Percentiles rank a stretch among this genome's conserved stretches.
Evolutionary conservation across 2,797 vertebrate genomes (phyloP).

Genomic region (Aselliscus stoliczkanus): DNA sequence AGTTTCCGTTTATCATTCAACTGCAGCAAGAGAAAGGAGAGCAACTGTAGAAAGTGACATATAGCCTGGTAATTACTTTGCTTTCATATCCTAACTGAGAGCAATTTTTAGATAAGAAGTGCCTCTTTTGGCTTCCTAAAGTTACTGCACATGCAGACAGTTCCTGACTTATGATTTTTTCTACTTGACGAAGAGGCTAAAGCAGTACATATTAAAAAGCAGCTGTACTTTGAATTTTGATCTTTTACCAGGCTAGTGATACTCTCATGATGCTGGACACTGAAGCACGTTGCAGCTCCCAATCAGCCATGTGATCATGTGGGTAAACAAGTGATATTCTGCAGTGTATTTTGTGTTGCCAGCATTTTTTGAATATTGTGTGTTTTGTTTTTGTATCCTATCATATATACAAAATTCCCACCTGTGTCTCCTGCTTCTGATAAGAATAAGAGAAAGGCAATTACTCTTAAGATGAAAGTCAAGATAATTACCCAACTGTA

Average conservation of each 20-base stretch:
- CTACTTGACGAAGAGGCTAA: background rate
- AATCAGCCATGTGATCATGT: too few species aligned
- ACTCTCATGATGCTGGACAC: background rate
- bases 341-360: background rate
- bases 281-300: too few species aligned
- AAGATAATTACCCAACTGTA: background rate
- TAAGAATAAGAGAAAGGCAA: background rate
- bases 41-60: constrained; percentile 55
- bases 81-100: constrained; percentile 71
- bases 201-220: background rate
- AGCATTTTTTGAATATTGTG: background rate
- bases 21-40: constrained; percentile 71
- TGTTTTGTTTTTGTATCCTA: background rate
- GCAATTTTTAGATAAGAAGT: constrained; percentile 70
- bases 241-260: background rate
- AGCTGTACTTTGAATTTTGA: background rate
- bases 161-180: background rate
- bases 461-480: background rate
- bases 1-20: constrained; percentile 75
- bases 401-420: background rate
- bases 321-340: background rate
- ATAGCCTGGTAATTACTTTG: constrained; percentile 72
- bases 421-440: background rate
- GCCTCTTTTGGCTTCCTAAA: constrained; percentile 57
- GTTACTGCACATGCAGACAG: background rate